Percentiles rank a stretch among this genome's conserved stretches.
Conservation (phyloP, 2,888 invertebrate species). For the Drosophila maculinotata region DNA sequence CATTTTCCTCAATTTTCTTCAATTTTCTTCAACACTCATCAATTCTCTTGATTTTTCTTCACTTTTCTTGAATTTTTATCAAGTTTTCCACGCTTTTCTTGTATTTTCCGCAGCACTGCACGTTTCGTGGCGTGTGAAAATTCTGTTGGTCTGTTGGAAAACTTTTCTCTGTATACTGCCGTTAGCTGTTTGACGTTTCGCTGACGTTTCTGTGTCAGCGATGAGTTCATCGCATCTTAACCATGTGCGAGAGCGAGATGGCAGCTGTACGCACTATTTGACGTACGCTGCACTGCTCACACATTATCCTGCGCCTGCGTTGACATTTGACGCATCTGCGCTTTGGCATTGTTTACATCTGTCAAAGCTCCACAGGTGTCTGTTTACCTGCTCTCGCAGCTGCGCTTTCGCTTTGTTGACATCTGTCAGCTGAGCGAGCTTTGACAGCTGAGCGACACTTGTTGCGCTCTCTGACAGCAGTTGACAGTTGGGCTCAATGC, state of each 20-base stretch:
- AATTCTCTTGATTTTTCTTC: no score
- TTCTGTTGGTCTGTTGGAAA: constrained; percentile 58
- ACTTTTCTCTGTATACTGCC: constrained; percentile 78
- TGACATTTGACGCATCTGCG: constrained; percentile 71
- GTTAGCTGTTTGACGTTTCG: constrained; percentile 61
- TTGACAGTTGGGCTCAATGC: constrained; percentile 22
- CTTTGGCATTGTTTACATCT: constrained; percentile 71
- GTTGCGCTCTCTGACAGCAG: constrained; percentile 23
- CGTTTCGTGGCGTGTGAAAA: constrained; percentile 64
- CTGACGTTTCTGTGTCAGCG: constrained; percentile 76
- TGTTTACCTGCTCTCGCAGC: constrained; percentile 63
- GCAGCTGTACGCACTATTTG: constrained; percentile 1
- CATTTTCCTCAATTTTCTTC: constrained; percentile 22
- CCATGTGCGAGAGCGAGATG: constrained; percentile 36
- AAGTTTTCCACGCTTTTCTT: constrained; percentile 9
- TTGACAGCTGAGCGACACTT: constrained; percentile 41
- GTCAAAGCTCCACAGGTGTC: constrained; percentile 63
- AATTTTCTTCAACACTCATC: not conserved
- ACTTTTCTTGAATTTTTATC: constrained; percentile 7
- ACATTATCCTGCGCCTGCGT: constrained; percentile 53
- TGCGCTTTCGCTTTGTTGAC: constrained; percentile 62
- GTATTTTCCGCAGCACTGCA: constrained; percentile 20
- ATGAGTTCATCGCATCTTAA: constrained; percentile 47
- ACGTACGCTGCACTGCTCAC: constrained; percentile 49
- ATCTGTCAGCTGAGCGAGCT: constrained; percentile 42